Percentiles rank a stretch among this genome's conserved stretches.
These are phyloP conservation scores for Galagoides demidoff DNA, from an alignment of 2,797 vertebrate species.

Conservation along the genomic window DNA sequence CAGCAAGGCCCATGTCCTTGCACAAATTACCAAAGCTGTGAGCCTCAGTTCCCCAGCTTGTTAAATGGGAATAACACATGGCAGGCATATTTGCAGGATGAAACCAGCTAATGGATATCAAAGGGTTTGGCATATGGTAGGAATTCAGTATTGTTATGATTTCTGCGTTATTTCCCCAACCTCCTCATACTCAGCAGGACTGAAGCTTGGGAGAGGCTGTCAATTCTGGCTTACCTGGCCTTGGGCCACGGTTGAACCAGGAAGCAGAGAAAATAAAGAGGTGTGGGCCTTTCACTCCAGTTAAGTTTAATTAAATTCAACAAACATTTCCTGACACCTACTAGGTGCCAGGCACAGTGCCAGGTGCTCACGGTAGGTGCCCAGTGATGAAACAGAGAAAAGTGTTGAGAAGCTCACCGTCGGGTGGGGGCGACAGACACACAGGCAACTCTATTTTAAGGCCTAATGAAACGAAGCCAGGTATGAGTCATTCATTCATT, in stretches of 20 bases:
- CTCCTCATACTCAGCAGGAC: neutral
- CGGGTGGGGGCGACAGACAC: neutral
- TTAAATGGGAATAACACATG: neutral
- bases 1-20: neutral
- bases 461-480: neutral
- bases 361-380: neutral
- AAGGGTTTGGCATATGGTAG: neutral
- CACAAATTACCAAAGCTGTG: neutral
- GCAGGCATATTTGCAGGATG: neutral
- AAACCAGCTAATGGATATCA: accelerated
- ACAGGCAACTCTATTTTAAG: conserved; percentile 4
- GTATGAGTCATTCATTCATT: neutral
- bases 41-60: neutral
- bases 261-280: neutral
- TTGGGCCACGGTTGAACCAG: accelerated
- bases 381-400: neutral
- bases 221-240: neutral
- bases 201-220: neutral
- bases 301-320: conserved; percentile 52
- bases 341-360: conserved; percentile 25
- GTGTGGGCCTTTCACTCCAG: neutral
- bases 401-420: accelerated
- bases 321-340: conserved; percentile 51
- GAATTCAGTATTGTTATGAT: accelerated
- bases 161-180: accelerated